Evolutionary conservation across 2,113 vertebrate genomes (phyloP), one percentile per base, ranked within the genome.

Genomic region (Chunga burmeisteri): DNA sequence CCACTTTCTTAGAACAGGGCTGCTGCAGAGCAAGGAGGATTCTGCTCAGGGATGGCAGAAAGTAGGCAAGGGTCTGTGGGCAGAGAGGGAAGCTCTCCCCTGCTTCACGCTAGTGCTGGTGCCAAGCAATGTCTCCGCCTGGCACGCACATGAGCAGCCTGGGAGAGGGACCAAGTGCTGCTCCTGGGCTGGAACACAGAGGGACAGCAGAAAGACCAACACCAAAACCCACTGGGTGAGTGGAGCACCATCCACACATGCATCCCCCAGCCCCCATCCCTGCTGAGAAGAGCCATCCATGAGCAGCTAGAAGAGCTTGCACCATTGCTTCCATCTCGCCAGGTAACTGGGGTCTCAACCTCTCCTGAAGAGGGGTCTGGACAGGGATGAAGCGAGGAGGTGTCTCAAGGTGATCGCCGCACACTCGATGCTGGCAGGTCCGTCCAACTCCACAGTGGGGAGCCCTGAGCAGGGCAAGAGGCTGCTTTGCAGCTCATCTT

Each of bases 1-100:
- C 36, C 40, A 40, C 18, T 10, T 59, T 53, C 52, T 94, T 93
- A 95, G 66, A 80, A 71, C 4, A 4, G 16, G 4, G 20, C 40
- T 62, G 82, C 79, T 96, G 79, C 67, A 96, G 52, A 80, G 40
- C 30, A 68, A 78, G 63, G 10, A 89, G 49, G 44, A 84, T 77
- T 5, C 53, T 49, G 80, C 46, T 85, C 81, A 77, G 36, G 50
- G 56, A 23, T 34, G 46, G 49, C 36, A 75, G 56, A 85, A 67
- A 75, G 36, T 11, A 16, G 32, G n/a, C 3, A 8, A 73, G 52
- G n/a, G 34, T 38, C 55, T 77, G 50, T 10, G 42, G 22, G 56
- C 66, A 86, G 47, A 42, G 34, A 49, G 22, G 47, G 40, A 49
- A 77, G 42, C 21, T 68, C 56, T 65, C 9, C 29, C 16, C 29